A percentile compares a stretch with the other conserved stretches of the same genome.
These are phyloP conservation scores for Mimumesa dahlbomi DNA, from an alignment of 2,888 invertebrate species.

Conservation along the genomic window DNA sequence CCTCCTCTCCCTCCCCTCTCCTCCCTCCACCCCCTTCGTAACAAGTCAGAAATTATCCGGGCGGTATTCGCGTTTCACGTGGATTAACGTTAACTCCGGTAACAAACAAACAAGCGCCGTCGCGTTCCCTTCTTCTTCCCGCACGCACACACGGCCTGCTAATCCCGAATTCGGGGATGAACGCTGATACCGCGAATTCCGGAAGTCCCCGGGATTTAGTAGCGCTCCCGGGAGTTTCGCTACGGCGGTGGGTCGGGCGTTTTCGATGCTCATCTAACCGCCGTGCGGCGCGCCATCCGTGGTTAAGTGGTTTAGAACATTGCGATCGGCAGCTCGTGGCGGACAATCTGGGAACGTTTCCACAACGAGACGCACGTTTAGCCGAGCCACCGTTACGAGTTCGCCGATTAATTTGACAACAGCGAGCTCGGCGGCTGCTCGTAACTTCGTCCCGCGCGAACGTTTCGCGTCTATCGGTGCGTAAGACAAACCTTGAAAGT, in stretches of 20 bases:
- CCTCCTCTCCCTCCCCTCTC: too few species aligned
- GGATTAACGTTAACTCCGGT: conserved; percentile 44
- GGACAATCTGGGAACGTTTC: conserved; percentile 54
- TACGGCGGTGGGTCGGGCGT: conserved; percentile 33
- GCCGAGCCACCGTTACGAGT: conserved; percentile 46
- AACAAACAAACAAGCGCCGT: conserved; percentile 29
- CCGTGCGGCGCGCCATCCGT: conserved; percentile 28
- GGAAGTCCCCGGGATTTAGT: conserved; percentile 59
- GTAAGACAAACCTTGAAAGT: conserved; percentile 17
- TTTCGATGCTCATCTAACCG: conserved; percentile 59
- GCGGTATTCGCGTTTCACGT: conserved; percentile 39
- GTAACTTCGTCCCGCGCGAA: too few species aligned
- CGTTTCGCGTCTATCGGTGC: conserved; percentile 38
- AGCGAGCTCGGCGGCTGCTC: conserved; percentile 11
- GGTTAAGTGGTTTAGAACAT: conserved; percentile 64
- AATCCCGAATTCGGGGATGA: conserved; percentile 59
- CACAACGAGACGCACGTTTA: conserved; percentile 46
- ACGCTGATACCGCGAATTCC: conserved; percentile 57
- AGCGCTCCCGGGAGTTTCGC: conserved; percentile 44
- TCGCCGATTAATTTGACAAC: conserved; percentile 55
- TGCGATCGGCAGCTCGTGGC: conserved; percentile 59
- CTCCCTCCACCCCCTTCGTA: conserved; percentile 13
- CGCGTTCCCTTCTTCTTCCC: not conserved
- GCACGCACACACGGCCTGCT: conserved; percentile 17
- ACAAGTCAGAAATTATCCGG: conserved; percentile 58